Evolutionary conservation across 2,888 invertebrate genomes (phyloP), one percentile per base, ranked within the genome.

Genomic region (Crepidodera aurea): DNA sequence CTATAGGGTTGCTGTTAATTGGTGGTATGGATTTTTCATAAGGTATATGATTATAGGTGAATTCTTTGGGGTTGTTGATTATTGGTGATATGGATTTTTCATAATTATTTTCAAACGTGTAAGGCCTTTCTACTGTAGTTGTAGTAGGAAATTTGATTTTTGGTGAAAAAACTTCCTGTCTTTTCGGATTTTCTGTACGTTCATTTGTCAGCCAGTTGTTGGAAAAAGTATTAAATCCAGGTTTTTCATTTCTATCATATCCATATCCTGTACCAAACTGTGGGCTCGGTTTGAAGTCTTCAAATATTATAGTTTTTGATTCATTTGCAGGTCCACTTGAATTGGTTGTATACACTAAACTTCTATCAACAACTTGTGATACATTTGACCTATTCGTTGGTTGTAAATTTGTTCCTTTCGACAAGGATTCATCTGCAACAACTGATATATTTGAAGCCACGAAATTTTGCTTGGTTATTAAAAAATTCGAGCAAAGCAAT

Each of bases 211-310:
- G 39, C 65, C 62, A 64, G 3, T 56, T 19, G 10, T 19, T 13
- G 15, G 34, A 7, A 5, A 19, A n/a, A 18, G 4, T 4, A n/a
- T 27, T 18, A 8, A 13, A 29, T 44, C 54, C 8, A 48, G 22
- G 8, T 13, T 48, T 42, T 37, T 27, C 29, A 22, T 19, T 22
- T 22, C 13, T 22, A 22, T 10, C 44, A 25, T 15, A 22, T 44
- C 34, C 34, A 13, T 34, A 34, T 12, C 13, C 29, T 4, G 6
- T 25, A 7, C 6, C 12, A 34, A 86, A 66, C 69, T 83, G 84
- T 7, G 82, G 83, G 72, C 86, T 86, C 1, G 86, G 85, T 53
- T 79, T 82, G 64, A 86, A 86, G 48, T 76, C 73, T 2, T 62
- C 55, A 1, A 65, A 34, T 13, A 16, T 57, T n/a, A 12, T 46